A percentile compares a stretch with the other conserved stretches of the same genome.
phyloP scores from a whole-genome alignment of 2,888 invertebrate genomes.

The Odontomyia ornata region DNA sequence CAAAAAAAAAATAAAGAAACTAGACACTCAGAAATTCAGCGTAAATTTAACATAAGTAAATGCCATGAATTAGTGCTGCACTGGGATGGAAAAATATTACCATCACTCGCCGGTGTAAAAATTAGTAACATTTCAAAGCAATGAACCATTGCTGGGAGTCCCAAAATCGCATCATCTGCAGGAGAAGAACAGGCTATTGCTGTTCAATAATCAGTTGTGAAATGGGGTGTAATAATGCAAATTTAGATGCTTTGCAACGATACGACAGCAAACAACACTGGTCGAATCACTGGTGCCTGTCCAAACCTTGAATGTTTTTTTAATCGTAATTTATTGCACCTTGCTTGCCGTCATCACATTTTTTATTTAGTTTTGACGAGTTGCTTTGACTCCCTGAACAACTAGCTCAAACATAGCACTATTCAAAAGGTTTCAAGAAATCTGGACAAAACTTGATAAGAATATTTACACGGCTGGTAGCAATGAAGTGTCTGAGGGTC shows the following conservation, averaged over 20 bases:
- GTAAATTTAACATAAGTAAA: too few relatives aligned
- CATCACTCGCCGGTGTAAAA: slow-evolving; percentile 5
- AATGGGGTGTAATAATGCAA: not conserved
- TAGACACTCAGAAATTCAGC: too few relatives aligned
- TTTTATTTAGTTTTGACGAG: slow-evolving; percentile 16
- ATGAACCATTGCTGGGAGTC: slow-evolving; percentile 5
- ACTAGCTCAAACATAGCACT: not conserved
- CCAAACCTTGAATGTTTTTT: not conserved
- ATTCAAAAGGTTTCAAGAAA: not conserved
- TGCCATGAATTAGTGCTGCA: too few relatives aligned
- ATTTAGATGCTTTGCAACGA: not conserved
- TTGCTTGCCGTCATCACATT: slow-evolving; percentile 6
- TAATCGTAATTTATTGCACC: not conserved
- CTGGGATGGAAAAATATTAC: slow-evolving; percentile 2
- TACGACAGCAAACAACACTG: slow-evolving; percentile 4
- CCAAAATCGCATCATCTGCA: slow-evolving; percentile 1
- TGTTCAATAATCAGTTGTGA: not conserved
- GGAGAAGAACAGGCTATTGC: slow-evolving; percentile 11
- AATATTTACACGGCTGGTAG: not conserved
- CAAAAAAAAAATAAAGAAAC: too few relatives aligned
- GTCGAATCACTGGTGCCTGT: not conserved
- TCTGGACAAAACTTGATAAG: not conserved
- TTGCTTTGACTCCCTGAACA: slow-evolving; percentile 1
- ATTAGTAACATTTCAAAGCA: slow-evolving; percentile 1
- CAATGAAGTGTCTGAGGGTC: not conserved